phyloP scores from a whole-genome alignment of 2,888 invertebrate species.

The Pammene fasciana region DNA sequence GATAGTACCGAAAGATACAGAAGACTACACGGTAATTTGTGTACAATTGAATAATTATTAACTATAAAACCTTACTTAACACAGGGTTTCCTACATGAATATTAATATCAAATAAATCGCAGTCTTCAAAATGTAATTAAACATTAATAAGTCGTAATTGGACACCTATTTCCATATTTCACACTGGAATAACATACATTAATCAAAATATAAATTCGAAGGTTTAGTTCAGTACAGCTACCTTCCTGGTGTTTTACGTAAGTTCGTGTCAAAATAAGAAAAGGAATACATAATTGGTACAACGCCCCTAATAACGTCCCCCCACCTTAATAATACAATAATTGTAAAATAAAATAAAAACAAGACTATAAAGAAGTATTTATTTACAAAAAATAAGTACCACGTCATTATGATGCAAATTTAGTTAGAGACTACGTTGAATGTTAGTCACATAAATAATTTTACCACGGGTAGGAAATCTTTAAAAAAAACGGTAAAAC shows the following conservation, averaged over 20 bases:
- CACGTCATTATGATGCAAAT: slow-evolving; percentile 46
- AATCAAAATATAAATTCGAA: slow-evolving; percentile 60
- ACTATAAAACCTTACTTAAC: slow-evolving; percentile 41
- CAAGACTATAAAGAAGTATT: slow-evolving; percentile 50
- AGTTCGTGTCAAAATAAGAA: slow-evolving; percentile 42
- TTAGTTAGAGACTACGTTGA: slow-evolving; percentile 18
- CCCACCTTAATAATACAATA: no score
- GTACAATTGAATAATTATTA: slow-evolving; percentile 40
- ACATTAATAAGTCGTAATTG: slow-evolving; percentile 49
- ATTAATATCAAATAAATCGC: slow-evolving; percentile 57
- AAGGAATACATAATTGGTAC: background rate
- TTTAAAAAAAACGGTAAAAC: slow-evolving; percentile 9
- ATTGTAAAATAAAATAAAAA: slow-evolving; percentile 46
- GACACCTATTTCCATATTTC: slow-evolving; percentile 43
- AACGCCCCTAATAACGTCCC: background rate
- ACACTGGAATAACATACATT: slow-evolving; percentile 44
- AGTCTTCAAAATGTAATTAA: slow-evolving; percentile 59
- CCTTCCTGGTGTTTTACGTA: slow-evolving; percentile 19
- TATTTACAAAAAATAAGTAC: slow-evolving; percentile 59
- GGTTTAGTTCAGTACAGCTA: slow-evolving; percentile 42
- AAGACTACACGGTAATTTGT: slow-evolving; percentile 42
- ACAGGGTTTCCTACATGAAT: slow-evolving; percentile 49
- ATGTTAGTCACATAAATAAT: slow-evolving; percentile 24
- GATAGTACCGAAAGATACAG: slow-evolving; percentile 43
- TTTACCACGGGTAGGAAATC: background rate